Evolutionary conservation across 2,113 vertebrate species (phyloP).

Genomic region (Cichladusa arquata): DNA sequence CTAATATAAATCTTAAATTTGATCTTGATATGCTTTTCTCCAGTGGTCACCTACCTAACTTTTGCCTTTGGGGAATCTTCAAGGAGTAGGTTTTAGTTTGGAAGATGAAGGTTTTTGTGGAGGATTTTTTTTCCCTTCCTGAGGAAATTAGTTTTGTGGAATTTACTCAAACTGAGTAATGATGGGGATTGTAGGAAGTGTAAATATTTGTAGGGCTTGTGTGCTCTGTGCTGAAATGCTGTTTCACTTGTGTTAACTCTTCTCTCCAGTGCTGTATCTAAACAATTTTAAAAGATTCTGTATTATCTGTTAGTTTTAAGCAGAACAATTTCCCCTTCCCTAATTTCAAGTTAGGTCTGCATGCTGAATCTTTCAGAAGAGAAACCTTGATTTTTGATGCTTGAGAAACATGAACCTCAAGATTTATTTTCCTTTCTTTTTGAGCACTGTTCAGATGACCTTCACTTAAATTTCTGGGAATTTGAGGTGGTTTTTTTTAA

Average conservation of each 20-base stretch:
- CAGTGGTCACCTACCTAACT: background rate
- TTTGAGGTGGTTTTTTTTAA: background rate
- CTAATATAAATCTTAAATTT: background rate
- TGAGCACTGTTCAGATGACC: background rate
- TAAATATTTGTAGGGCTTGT: background rate
- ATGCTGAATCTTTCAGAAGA: background rate
- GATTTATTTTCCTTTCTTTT: background rate
- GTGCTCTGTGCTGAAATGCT: background rate
- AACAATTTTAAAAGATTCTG: background rate
- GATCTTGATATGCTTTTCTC: background rate
- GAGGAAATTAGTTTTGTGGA: background rate
- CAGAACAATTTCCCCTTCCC: background rate
- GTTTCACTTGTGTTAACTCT: background rate
- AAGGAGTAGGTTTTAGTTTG: background rate
- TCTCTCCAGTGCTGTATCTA: background rate
- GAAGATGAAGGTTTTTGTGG: background rate
- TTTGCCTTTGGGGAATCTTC: background rate
- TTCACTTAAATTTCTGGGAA: background rate
- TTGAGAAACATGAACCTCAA: background rate
- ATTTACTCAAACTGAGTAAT: background rate
- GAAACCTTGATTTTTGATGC: background rate
- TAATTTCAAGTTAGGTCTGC: background rate
- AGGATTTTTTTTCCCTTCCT: background rate
- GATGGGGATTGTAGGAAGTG: background rate
- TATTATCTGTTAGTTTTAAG: background rate